These are phyloP conservation scores for Microplitis deprimator DNA, from an alignment of 2,888 invertebrate genomes.

Conservation along the genomic window DNA sequence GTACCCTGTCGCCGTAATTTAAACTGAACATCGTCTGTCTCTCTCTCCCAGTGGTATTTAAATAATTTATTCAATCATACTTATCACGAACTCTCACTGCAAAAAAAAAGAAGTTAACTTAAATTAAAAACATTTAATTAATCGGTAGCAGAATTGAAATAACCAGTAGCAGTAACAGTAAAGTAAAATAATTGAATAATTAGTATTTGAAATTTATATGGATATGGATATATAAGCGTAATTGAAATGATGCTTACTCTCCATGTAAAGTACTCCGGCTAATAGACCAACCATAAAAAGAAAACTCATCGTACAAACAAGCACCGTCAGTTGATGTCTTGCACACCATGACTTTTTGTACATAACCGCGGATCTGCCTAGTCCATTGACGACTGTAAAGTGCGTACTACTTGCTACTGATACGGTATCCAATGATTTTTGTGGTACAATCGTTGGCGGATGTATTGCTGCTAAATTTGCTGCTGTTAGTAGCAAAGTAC, in stretches of 20 bases:
- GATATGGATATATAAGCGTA: not conserved
- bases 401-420: slow-evolving; percentile 90
- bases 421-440: slow-evolving; percentile 77
- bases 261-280: slow-evolving; percentile 86
- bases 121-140: not conserved
- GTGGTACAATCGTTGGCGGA: slow-evolving; percentile 70
- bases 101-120: slow-evolving; percentile 59
- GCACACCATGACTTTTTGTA: slow-evolving; percentile 80
- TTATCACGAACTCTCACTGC: slow-evolving; percentile 73
- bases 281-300: slow-evolving; percentile 86
- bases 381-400: slow-evolving; percentile 88
- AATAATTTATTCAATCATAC: slow-evolving; percentile 58
- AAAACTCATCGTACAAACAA: slow-evolving; percentile 87
- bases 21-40: not conserved
- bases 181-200: not conserved
- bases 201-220: slow-evolving; percentile 6
- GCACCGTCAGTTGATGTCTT: slow-evolving; percentile 85
- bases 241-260: slow-evolving; percentile 78
- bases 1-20: slow-evolving; percentile 1
- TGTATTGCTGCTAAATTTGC: slow-evolving; percentile 77
- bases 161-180: not conserved
- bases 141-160: not conserved
- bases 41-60: not conserved
- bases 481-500: slow-evolving; percentile 84
- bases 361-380: slow-evolving; percentile 77